Base-by-base conservation (phyloP, 1,140 invertebrate species). In the Zaprionus capensis region DNA sequence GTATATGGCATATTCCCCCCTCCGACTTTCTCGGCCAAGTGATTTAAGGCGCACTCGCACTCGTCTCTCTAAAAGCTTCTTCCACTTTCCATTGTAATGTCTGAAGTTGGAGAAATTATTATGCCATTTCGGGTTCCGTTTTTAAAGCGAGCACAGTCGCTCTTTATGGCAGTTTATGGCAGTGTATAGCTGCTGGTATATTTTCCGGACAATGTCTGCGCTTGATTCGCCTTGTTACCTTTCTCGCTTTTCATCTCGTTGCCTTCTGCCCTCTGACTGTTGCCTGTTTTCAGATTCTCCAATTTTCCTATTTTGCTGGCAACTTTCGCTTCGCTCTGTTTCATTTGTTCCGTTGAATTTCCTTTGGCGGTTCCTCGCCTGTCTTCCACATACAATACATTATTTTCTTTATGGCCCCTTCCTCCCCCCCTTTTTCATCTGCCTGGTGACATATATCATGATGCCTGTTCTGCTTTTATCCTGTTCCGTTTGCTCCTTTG, bases 151-250 rank as follows among this genome's bases (percentile, higher is more conserved):
- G n/a, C 41, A 34, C 9, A 34, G 31, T 46, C 41, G 41, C 41
- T 46, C 41, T 44, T 34, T 34, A 34, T 34, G 31, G 31, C 31
- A 34, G 31, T 31, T 11, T 31, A 31, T 34, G 2, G 38, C 12
- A 41, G 4, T 14, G 38, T 15, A 22, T 49, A 49, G 46, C 46
- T 17, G 46, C 17, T 20, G 46, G 46, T 22, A 49, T 49, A 14
- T 49, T 20, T 49, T 22, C 17, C 46, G 20, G 17, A 20, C 46
- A 51, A 24, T 24, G 46, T 51, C 46, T 51, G 46, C 46, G 46
- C 46, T 51, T 51, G 46, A 51, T 14, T 51, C 46, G 46, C 46
- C 46, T 51, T 51, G 46, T 51, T 51, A 51, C 46, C 46, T 51
- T 51, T 7, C 41, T 46, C n/a, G 46, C 46, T 51, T 51, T 51